These are phyloP conservation scores for Clavelina lepadiformis DNA, from an alignment of 23 tunicate species.

Conservation along the genomic window DNA sequence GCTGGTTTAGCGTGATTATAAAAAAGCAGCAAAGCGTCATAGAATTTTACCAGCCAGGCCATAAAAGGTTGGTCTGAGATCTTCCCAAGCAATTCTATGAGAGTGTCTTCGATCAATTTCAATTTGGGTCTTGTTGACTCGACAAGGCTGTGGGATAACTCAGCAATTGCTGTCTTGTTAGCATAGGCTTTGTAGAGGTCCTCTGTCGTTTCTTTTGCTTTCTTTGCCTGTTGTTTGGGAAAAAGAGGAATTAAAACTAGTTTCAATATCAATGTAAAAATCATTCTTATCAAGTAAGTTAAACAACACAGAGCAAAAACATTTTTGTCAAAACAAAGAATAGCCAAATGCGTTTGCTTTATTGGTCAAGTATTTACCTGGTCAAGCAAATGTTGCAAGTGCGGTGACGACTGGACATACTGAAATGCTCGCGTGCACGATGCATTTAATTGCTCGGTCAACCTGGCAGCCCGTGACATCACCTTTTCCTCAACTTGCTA, in stretches of 20 bases:
- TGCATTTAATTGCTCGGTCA: constrained; percentile 23
- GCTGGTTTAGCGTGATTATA: too few relatives aligned
- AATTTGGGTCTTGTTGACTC: constrained; percentile 39
- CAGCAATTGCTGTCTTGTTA: constrained; percentile 30
- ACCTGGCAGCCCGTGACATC: constrained; percentile 15
- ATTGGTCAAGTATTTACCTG: constrained; percentile 14
- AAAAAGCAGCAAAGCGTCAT: too few relatives aligned
- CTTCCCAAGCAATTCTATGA: constrained; percentile 18
- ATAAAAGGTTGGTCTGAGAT: constrained; percentile 37
- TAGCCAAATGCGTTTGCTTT: too few relatives aligned
- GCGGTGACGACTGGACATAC: constrained; percentile 19
- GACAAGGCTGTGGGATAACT: constrained; percentile 26
- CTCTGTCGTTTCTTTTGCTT: constrained; percentile 52
- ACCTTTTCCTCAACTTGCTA: constrained; percentile 48
- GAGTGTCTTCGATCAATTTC: constrained; percentile 28
- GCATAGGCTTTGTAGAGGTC: constrained; percentile 34
- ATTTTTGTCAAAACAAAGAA: too few relatives aligned
- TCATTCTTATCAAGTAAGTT: too few relatives aligned
- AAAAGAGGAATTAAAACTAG: too few relatives aligned
- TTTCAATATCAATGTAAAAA: too few relatives aligned
- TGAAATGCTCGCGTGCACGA: constrained; percentile 14
- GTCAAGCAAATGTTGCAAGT: constrained; percentile 18
- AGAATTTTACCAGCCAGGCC: constrained; percentile 63
- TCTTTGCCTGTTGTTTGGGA: too few relatives aligned
- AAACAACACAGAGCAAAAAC: too few relatives aligned